Base-by-base conservation (phyloP, 2,797 vertebrate genomes). In the Gephyroberyx darwinii region DNA sequence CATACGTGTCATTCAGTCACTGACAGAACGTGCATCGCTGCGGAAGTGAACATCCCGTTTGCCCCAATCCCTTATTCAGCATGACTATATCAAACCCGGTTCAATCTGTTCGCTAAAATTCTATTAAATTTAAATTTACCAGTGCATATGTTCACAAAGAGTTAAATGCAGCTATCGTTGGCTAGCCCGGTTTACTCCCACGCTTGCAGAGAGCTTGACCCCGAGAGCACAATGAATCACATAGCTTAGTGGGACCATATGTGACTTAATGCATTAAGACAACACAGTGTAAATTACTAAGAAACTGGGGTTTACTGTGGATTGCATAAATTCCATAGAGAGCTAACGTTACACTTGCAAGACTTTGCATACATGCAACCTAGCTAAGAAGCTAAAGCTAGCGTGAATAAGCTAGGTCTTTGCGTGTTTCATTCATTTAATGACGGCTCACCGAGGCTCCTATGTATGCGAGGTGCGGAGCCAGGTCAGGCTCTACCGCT, bases 401-500 rank as follows among this genome's bases (percentile, higher is more conserved):
- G n/a, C 80, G 52, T 69, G 50, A 20, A 54, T 61, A 60, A 1
- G 2, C 41, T 39, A 50, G 1, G 5, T 1, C 63, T 10, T 22
- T 0, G 37, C 31, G 10, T 0, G 19, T 55, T 78, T 71, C 7
- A 55, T 35, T 71, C 43, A 41, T 5, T 20, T 12, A 35, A 5
- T 14, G 26, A 33, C 13, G 5, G 47, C 95, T 96, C 85, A 98
- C 97, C 91, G 95, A 95, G 39, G 95, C 98, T 57, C 96, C 96
- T 31, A 99, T 89, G 90, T 96, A 96, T 0, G 97, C 97, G 66
- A 99, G 90, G 31, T 94, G 95, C 0, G 90, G 89, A 60, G 88
- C 95, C 77, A 98, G 91, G 48, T 95, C 96, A 0, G 94, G 92
- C 77, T 99, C 97, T 80, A 99, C 89, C 0, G 94, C 96, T 61